Base-by-base conservation (phyloP, 2,888 invertebrate species). In the Macaria liturata region DNA sequence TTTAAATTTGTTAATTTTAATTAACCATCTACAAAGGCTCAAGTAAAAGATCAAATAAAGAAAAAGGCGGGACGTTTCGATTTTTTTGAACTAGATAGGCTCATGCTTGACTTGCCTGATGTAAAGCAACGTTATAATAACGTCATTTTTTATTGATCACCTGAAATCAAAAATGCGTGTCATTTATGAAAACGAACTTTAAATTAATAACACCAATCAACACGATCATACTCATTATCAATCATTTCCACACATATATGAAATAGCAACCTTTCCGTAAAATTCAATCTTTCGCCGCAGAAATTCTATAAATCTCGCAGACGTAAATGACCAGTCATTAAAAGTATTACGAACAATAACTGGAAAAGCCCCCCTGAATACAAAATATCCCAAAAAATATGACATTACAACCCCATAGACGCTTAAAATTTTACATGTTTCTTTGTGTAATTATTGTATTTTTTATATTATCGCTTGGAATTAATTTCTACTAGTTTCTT, bases 291-390 rank as follows among this genome's bases (percentile, higher is more conserved):
- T 52, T 48, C 7, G 45, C 9, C 45, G 30, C 6, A 47, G 9
- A 54, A 46, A 42, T 47, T 44, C 32, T 50, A 49, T 49, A 49
- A 56, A 56, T 56, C 44, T 53, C 32, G 46, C 56, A 51, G 50
- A 49, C 57, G 54, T 62, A 64, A 64, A 66, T 55, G 66, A 58
- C 54, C 44, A 56, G 57, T 76, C 70, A 77, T 82, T 78, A 80
- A 75, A 74, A 74, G 68, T 71, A 72, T 71, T 67, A 66, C 68
- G 59, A 72, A 69, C 67, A 68, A 73, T 69, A 72, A 72, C 62
- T 64, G 56, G 53, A 60, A 64, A 64, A 62, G 59, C 64, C 64
- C 49, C 43, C 49, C 64, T 67, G 74, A 78, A 79, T 76, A 79
- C 68, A 65, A 78, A 73, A 72, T 70, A 65, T 65, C 65, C 57